Base-by-base conservation (phyloP, 2,113 vertebrate species). In the Zingel zingel region DNA sequence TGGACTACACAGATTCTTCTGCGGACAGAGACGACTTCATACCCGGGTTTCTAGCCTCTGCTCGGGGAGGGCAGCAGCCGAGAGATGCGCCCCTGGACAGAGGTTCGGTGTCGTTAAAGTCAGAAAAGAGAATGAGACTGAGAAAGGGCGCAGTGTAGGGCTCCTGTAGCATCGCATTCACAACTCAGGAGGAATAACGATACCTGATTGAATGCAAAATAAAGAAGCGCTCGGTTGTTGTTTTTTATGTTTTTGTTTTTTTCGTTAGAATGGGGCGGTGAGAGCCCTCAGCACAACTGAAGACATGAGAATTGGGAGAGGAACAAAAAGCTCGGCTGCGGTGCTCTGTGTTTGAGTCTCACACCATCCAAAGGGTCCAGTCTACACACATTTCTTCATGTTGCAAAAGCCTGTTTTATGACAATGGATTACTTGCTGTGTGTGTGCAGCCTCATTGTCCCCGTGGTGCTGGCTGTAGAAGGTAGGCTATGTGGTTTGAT, bases 361-460 rank as follows among this genome's bases (percentile, higher is more conserved):
- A 27, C 85, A 74, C 83, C 82, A 74, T 39, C 91, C 79, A 71
- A 74, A 69, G 66, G 87, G 67, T 94, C 88, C 88, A 83, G 80
- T 89, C 81, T 68, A 45, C 85, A 86, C 76, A 89, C 86, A 90
- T 89, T 86, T 85, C 61, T 96, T 94, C 94, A 95, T 96, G 95
- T 94, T 89, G 94, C 91, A 94, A 80, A 77, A 73, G 81, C 93
- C 88, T 85, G 94, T 59, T 93, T 94, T 90, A 91, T 95, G 94
- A 95, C 94, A 91, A 96, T 96, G 95, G 95, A 95, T 95, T 95
- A 94, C 92, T 88, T 94, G 94, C 94, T 95, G 92, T 94, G 95
- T 92, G 56, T 95, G 91, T 96, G 93, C 95, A 95, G 94, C 94
- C 81, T 95, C 81, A 19, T 95, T 68, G 90, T 96, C 54, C 94